Base-by-base conservation (phyloP, 2,797 vertebrate species). In the Neoniphon sammara region DNA sequence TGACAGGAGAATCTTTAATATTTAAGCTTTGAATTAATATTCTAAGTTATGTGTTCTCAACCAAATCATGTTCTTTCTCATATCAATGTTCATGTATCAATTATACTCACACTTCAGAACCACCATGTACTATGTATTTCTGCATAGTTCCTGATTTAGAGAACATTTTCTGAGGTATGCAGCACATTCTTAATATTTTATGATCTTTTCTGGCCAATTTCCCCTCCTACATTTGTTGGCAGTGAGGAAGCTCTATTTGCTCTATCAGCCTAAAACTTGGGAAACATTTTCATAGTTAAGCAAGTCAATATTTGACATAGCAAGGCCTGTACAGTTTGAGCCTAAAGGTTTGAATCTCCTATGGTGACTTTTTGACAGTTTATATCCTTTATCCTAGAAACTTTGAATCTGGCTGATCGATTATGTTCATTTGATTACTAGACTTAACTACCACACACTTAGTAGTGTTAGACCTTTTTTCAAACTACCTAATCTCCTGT, bases 221-320 rank as follows among this genome's bases (percentile, higher is more conserved):
- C 7, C 31, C 25, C 15, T 46, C 36, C 3, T 25, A 0, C 27
- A n/a, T 31, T 42, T 53, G 36, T 27, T 21, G 23, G 57, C 70
- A 36, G 52, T 14, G 17, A 47, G 65, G 72, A 61, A 23, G 8
- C 67, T 53, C 11, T 20, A 53, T 73, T 77, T 80, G 60, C 70
- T 58, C 31, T 27, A 14, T 3, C 4, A 73, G 61, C 67, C 54
- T 74, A 78, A 60, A 84, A 69, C 71, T n/a, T 72, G 11, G 25
- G 56, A 77, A 64, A 54, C 68, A 57, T 70, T 79, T 80, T 63
- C 78, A 55, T 47, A 77, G 59, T 75, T 31, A 63, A 80, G 72
- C 39, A 62, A 77, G 77, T 88, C 75, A 87, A 80, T 87, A 89
- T 77, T 84, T 87, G 75, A 81, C 66, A 49, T 78, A 58, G 84